phyloP scores from a whole-genome alignment of 2,113 vertebrate genomes.

The Oryzias javanicus region DNA sequence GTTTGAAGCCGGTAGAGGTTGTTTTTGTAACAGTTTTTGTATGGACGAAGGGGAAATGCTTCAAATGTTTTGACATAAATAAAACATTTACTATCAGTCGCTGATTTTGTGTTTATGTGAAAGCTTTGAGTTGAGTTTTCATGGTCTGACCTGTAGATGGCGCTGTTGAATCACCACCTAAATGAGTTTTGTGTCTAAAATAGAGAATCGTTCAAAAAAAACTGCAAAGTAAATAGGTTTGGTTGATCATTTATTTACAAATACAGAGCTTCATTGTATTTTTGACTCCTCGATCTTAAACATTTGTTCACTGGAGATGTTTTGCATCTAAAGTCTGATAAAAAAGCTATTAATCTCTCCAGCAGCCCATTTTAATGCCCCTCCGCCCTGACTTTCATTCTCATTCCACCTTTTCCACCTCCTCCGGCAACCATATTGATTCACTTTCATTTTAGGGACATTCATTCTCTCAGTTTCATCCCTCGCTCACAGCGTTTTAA shows the following conservation, averaged over 20 bases:
- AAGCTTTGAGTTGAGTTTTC: neutral
- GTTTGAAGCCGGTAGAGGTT: constrained; percentile 2
- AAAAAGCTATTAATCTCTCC: constrained; percentile 58
- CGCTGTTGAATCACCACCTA: constrained; percentile 29
- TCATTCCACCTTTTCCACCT: constrained; percentile 48
- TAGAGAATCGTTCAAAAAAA: neutral
- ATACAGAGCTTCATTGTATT: neutral
- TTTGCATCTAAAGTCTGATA: constrained; percentile 50
- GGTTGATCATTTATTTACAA: constrained; percentile 21
- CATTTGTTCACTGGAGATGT: neutral
- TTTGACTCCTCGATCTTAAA: neutral
- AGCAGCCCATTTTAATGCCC: constrained; percentile 29
- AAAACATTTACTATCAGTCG: constrained; percentile 17
- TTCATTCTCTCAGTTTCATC: constrained; percentile 46
- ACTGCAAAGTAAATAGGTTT: constrained; percentile 29
- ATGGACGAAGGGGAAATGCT: constrained; percentile 14
- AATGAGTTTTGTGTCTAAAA: neutral
- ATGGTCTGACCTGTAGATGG: constrained; percentile 36
- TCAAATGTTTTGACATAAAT: constrained; percentile 42
- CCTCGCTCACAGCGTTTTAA: constrained; percentile 21
- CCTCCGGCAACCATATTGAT: constrained; percentile 61
- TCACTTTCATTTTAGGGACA: constrained; percentile 48
- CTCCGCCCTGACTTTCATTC: constrained; percentile 7
- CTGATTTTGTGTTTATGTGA: too few relatives aligned
- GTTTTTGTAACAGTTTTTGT: constrained; percentile 49